Base-by-base conservation (phyloP, 2,797 vertebrate species). In the Aulostomus chinensis region DNA sequence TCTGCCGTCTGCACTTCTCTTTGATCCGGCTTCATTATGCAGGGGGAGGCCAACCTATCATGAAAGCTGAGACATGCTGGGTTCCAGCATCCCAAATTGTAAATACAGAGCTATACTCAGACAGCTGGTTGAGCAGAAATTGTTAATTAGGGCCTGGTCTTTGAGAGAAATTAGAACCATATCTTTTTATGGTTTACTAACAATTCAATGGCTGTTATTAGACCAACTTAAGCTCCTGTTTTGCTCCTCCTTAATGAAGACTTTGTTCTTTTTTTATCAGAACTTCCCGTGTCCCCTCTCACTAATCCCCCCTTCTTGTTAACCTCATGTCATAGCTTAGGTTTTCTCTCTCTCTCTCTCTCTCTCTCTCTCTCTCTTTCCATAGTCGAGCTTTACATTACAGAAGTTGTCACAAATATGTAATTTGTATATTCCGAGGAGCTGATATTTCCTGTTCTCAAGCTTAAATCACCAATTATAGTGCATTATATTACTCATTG, bases 1-100 rank as follows among this genome's bases (percentile, higher is more conserved):
- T 41, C 18, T 61, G 66, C 59, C 70, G 62, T 40, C 65, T 77
- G 66, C 42, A 16, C 54, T 42, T 39, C 37, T 67, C 73, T 85
- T 85, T 84, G 82, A 87, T 87, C 60, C 35, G 28, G 57, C 37
- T 54, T 75, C 42, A 68, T 86, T 77, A 82, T 75, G 66, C 55
- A 60, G 53, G 49, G 45, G 54, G 32, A 68, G 64, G 71, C 59
- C 70, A 57, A 75, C 60, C 69, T 57, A 66, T 76, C 50, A 65
- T 75, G 51, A 62, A 78, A 83, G 73, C 63, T 48, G 66, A 57
- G 73, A 57, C 26, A 17, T 43, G 49, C 61, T 58, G 68, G 20
- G 58, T 67, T 81, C 21, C 34, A 70, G 58, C 43, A 47, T 70
- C 65, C 15, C 29, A 53, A 59, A 58, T 14, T 45, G 58, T 71